These are phyloP conservation scores for Pardalotus punctatus DNA, from an alignment of 2,113 vertebrate species.

Conservation along the genomic window DNA sequence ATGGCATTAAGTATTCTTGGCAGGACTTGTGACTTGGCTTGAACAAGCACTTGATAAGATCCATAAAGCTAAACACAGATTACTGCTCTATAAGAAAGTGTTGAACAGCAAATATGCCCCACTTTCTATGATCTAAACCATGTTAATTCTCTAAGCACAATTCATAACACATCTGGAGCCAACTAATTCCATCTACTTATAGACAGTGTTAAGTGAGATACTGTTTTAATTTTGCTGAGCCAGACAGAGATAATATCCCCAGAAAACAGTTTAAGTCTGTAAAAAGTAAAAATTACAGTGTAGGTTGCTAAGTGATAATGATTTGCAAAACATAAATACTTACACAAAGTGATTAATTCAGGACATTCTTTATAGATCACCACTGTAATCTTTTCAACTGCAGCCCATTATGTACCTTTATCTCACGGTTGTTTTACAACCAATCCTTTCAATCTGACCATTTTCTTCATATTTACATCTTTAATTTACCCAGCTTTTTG, in stretches of 20 bases:
- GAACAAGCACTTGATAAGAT: constrained; percentile 24
- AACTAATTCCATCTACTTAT: neutral
- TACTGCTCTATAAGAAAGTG: constrained; percentile 49
- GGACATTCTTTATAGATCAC: constrained; percentile 4
- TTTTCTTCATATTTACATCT: neutral
- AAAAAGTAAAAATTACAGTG: neutral
- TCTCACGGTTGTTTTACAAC: neutral
- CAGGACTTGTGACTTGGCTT: neutral
- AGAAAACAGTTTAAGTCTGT: neutral
- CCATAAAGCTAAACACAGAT: neutral
- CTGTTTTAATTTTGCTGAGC: constrained; percentile 33
- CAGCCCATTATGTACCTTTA: neutral
- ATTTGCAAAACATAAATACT: neutral
- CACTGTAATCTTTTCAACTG: neutral
- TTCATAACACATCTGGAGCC: neutral
- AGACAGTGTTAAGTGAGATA: neutral
- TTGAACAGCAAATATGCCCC: constrained; percentile 27
- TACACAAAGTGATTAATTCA: constrained; percentile 12
- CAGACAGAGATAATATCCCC: neutral
- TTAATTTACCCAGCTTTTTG: neutral
- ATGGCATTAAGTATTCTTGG: neutral
- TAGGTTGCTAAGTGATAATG: constrained; percentile 21
- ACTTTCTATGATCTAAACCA: constrained; percentile 16
- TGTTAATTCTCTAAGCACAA: neutral
- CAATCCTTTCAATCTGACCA: neutral